Evolutionary conservation across 2,888 invertebrate species (phyloP).

Genomic region (Pyrrhosoma nymphula): DNA sequence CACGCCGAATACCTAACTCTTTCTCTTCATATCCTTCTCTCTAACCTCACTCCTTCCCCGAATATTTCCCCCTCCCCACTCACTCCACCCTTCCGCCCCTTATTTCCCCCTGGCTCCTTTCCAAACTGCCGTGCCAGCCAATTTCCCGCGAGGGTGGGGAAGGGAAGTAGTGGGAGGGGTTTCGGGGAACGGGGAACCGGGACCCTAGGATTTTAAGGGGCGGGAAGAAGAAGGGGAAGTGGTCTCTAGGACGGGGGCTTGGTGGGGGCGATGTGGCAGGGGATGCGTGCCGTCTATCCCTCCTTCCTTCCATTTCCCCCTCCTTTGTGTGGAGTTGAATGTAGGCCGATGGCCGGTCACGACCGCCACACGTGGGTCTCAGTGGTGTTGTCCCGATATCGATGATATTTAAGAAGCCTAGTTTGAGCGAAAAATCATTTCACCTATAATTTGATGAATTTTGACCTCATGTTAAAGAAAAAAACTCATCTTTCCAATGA

Average conservation of each 20-base stretch:
- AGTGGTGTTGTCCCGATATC: too few relatives aligned
- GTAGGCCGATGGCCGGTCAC: neutral
- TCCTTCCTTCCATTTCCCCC: neutral
- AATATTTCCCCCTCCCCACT: neutral
- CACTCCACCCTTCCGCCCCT: neutral
- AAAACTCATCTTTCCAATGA: too few relatives aligned
- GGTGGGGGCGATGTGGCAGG: neutral
- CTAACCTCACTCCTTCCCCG: neutral
- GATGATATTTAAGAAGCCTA: too few relatives aligned
- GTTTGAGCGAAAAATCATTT: too few relatives aligned
- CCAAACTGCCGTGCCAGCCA: conserved; percentile 61
- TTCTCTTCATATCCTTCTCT: neutral
- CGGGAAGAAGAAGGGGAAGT: neutral
- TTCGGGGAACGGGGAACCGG: neutral
- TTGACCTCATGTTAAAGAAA: too few relatives aligned
- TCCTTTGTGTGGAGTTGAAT: neutral
- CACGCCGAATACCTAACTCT: neutral
- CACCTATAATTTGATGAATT: too few relatives aligned
- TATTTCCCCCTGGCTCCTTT: conserved; percentile 54
- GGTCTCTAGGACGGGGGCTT: neutral
- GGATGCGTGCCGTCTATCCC: neutral
- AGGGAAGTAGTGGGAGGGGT: neutral
- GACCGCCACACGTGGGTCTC: neutral
- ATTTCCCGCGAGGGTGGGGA: conserved; percentile 54
- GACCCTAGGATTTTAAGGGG: neutral